phyloP scores from a whole-genome alignment of 2,888 invertebrate species.

The Leptura quadrifasciata region DNA sequence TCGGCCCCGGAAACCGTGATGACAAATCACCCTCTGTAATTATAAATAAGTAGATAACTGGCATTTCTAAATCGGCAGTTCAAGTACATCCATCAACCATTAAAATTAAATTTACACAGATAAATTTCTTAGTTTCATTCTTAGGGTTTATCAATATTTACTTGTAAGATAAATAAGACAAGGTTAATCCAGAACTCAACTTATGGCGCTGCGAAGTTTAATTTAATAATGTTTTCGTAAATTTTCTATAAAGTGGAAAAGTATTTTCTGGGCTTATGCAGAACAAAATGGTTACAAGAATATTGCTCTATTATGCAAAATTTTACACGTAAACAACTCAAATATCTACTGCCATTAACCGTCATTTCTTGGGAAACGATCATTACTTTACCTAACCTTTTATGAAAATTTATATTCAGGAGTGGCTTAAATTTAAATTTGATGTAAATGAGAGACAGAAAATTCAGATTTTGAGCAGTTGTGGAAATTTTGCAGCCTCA shows the following conservation, averaged over 20 bases:
- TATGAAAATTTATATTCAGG: conserved; percentile 4
- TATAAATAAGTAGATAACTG: too few relatives aligned
- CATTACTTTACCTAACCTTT: conserved; percentile 4
- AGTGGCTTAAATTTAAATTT: conserved; percentile 7
- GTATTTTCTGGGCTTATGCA: background rate
- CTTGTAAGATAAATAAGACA: too few relatives aligned
- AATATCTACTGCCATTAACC: background rate
- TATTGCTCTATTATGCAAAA: conserved; percentile 2
- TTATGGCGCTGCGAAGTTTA: background rate
- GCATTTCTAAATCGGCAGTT: too few relatives aligned
- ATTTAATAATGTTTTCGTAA: background rate
- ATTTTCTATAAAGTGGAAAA: background rate
- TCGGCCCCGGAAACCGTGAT: too few relatives aligned
- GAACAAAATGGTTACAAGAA: conserved; percentile 2
- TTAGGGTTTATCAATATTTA: too few relatives aligned
- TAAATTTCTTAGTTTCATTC: too few relatives aligned
- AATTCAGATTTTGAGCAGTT: background rate
- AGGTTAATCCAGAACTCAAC: background rate
- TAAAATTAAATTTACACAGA: too few relatives aligned
- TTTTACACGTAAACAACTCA: conserved; percentile 3
- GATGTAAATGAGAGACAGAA: conserved; percentile 7
- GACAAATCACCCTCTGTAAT: too few relatives aligned
- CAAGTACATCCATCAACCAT: too few relatives aligned
- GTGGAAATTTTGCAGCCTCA: background rate
- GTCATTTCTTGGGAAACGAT: background rate